A percentile compares a stretch with the other conserved stretches of the same genome.
Conservation (phyloP, 2,113 vertebrate species). For the Heloderma charlesbogerti region DNA sequence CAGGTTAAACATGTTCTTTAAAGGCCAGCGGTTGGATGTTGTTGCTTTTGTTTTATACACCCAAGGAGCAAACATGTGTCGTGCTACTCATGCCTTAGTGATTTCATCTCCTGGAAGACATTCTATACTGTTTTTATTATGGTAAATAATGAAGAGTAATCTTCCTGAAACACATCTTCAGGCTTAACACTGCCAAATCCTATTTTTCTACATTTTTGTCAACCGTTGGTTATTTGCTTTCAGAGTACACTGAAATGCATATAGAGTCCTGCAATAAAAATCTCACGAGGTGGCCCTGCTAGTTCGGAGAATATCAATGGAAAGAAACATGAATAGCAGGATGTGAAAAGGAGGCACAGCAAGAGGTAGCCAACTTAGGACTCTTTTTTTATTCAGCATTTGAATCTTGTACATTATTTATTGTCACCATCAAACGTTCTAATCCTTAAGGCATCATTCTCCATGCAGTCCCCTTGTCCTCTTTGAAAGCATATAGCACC, state of each 20-base stretch:
- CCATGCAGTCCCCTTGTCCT: slow-evolving; percentile 38
- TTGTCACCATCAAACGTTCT: slow-evolving; percentile 50
- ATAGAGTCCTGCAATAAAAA: slow-evolving; percentile 31
- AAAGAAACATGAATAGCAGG: slow-evolving; percentile 35
- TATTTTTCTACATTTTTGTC: slow-evolving; percentile 36
- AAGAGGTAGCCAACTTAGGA: slow-evolving; percentile 35
- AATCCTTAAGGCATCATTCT: slow-evolving; percentile 59
- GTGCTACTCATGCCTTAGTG: slow-evolving; percentile 29
- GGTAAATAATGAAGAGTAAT: slow-evolving; percentile 26
- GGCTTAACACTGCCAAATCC: slow-evolving; percentile 17
- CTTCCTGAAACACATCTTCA: slow-evolving; percentile 8
- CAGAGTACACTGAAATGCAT: slow-evolving; percentile 27
- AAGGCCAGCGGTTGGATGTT: not conserved
- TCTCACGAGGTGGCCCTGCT: slow-evolving; percentile 33
- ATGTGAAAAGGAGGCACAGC: slow-evolving; percentile 52
- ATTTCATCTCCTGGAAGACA: slow-evolving; percentile 33
- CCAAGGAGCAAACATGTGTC: slow-evolving; percentile 5
- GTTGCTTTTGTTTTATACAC: slow-evolving; percentile 30
- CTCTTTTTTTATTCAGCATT: slow-evolving; percentile 37
- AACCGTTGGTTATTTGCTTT: slow-evolving; percentile 47
- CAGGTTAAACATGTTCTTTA: slow-evolving; percentile 13
- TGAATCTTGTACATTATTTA: slow-evolving; percentile 71
- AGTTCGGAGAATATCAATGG: slow-evolving; percentile 43
- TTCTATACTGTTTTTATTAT: slow-evolving; percentile 12
- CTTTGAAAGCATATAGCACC: slow-evolving; percentile 47